Percentiles rank a stretch among this genome's conserved stretches.
phyloP scores from a whole-genome alignment of 2,888 invertebrate species.

The Gandaritis pyraliata region DNA sequence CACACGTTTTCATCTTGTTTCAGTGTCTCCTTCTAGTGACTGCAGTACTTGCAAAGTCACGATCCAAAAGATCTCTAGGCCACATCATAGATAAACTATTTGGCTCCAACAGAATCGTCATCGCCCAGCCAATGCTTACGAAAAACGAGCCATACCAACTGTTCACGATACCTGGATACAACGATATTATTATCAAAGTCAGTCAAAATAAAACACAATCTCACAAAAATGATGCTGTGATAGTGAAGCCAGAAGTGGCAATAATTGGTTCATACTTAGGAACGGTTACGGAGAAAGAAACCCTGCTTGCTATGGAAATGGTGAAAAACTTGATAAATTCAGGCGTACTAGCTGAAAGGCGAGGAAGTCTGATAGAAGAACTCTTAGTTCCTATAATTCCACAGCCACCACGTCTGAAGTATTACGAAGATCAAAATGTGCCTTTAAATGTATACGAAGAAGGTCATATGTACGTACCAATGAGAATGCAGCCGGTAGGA shows the following conservation, averaged over 20 bases:
- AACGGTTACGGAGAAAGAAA: slow-evolving; percentile 46
- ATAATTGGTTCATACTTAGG: slow-evolving; percentile 49
- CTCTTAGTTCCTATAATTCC: slow-evolving; percentile 32
- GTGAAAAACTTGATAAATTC: slow-evolving; percentile 48
- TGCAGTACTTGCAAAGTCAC: slow-evolving; percentile 41
- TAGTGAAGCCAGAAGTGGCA: slow-evolving; percentile 40
- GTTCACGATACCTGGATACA: slow-evolving; percentile 49
- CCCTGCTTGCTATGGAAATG: slow-evolving; percentile 46
- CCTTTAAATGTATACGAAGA: slow-evolving; percentile 18
- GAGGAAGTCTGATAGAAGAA: slow-evolving; percentile 36
- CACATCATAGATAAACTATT: slow-evolving; percentile 46
- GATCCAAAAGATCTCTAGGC: slow-evolving; percentile 47
- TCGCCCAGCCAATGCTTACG: slow-evolving; percentile 17
- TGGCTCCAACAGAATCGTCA: slow-evolving; percentile 32
- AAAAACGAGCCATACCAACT: slow-evolving; percentile 41
- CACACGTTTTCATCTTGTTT: slow-evolving; percentile 39
- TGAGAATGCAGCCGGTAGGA: slow-evolving; percentile 8
- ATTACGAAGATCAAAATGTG: slow-evolving; percentile 11
- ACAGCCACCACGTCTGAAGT: slow-evolving; percentile 7
- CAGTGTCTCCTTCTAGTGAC: slow-evolving; percentile 55
- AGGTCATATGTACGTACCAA: slow-evolving; percentile 17
- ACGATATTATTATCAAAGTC: slow-evolving; percentile 50
- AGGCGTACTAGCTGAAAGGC: slow-evolving; percentile 42
- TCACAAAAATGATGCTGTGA: slow-evolving; percentile 23
- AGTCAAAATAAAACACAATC: slow-evolving; percentile 17